phyloP scores from a whole-genome alignment of 1,140 invertebrate species.

The Aleiodes sp. region DNA sequence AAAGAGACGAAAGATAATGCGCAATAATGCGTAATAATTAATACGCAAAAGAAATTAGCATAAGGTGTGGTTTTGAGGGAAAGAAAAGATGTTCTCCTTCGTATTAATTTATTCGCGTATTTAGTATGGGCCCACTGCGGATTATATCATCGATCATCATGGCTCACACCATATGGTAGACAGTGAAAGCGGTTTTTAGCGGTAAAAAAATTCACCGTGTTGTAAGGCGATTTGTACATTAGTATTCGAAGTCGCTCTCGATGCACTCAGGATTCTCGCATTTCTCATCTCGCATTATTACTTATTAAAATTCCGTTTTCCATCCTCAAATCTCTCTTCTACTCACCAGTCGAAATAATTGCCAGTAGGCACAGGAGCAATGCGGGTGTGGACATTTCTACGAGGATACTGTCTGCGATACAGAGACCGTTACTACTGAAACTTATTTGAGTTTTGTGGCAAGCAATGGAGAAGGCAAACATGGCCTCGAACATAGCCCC shows the following conservation, averaged over 20 bases:
- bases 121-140: conserved; percentile 24
- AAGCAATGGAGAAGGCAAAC: conserved; percentile 32
- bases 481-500: conserved; percentile 48
- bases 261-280: neutral
- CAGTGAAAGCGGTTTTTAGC: conserved; percentile 53
- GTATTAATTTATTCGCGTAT: too few species aligned
- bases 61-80: neutral
- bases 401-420: conserved; percentile 48
- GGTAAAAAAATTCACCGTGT: conserved; percentile 15
- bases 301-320: too few species aligned
- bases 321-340: too few species aligned
- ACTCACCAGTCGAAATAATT: conserved; percentile 49
- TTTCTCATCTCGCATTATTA: too few species aligned
- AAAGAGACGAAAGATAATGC: too few species aligned
- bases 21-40: too few species aligned
- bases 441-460: conserved; percentile 40
- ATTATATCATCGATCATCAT: conserved; percentile 49
- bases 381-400: conserved; percentile 53
- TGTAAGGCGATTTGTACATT: conserved; percentile 21
- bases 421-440: conserved; percentile 59
- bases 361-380: conserved; percentile 49
- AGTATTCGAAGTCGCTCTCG: neutral
- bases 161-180: conserved; percentile 55
- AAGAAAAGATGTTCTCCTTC: neutral
- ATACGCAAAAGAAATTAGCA: too few species aligned